Conservation (phyloP, 2,113 vertebrate genomes). For the Ceuthmochares aereus region DNA sequence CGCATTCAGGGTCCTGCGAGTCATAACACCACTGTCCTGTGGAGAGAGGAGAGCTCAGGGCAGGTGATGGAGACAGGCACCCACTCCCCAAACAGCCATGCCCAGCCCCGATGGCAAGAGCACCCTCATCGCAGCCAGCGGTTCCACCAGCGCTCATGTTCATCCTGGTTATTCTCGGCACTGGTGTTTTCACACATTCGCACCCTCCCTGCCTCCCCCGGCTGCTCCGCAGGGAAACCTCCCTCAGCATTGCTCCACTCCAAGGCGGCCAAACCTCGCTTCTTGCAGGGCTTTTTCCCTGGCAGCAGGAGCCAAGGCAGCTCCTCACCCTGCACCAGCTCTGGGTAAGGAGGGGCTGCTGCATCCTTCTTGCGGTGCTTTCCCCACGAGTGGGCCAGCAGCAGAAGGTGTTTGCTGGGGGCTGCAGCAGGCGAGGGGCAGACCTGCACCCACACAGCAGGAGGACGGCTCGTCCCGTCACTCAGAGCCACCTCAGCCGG, state of each 20-base stretch:
- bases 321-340: background rate
- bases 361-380: background rate
- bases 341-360: background rate
- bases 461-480: rapidly evolving
- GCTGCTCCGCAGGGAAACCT: background rate
- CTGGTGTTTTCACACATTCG: background rate
- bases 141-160: background rate
- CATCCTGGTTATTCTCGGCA: background rate
- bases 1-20: slow-evolving; percentile 62
- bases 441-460: background rate
- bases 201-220: slow-evolving; percentile 18
- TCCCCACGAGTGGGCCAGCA: background rate
- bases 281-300: background rate
- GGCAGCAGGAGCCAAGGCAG: background rate
- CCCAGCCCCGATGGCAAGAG: rapidly evolving
- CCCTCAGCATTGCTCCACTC: background rate
- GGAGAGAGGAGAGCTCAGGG: background rate
- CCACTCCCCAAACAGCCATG: rapidly evolving
- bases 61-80: background rate
- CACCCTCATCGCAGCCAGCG: background rate
- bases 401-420: background rate
- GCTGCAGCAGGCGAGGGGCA: background rate
- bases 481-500: background rate
- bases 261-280: background rate
- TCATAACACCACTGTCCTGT: slow-evolving; percentile 69